phyloP scores from a whole-genome alignment of 2,113 vertebrate species.

The Dromaius novaehollandiae region DNA sequence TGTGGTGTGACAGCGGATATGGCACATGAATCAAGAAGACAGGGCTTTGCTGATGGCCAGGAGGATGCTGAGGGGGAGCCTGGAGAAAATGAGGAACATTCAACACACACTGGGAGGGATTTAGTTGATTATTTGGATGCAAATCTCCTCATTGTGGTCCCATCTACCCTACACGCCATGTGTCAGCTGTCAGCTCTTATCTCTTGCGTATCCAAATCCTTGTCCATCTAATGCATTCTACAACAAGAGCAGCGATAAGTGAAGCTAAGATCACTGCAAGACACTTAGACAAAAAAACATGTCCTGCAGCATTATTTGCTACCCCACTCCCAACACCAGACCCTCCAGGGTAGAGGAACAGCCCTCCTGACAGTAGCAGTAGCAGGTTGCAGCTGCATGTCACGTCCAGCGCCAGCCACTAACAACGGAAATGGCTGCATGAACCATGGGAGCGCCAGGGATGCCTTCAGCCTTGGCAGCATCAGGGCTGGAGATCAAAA shows the following conservation, averaged over 20 bases:
- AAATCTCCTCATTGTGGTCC: background rate
- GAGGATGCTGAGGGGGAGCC: fast-evolving
- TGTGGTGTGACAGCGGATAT: fast-evolving
- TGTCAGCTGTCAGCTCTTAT: background rate
- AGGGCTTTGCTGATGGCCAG: background rate
- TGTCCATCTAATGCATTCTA: background rate
- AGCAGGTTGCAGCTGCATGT: background rate
- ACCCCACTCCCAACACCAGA: background rate
- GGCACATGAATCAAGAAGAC: fast-evolving
- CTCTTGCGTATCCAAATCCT: background rate
- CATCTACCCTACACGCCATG: background rate
- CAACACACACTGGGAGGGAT: background rate
- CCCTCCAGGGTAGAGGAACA: background rate
- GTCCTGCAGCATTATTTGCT: background rate
- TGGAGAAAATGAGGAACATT: background rate
- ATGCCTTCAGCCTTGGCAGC: background rate
- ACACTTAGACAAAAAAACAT: background rate
- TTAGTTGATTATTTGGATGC: background rate
- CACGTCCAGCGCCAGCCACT: background rate
- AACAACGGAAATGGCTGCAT: background rate
- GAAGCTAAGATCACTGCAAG: background rate
- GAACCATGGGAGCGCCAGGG: background rate
- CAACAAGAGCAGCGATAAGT: background rate
- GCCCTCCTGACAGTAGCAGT: background rate
- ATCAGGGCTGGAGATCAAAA: background rate